Percentiles rank a stretch among this genome's conserved stretches.
These are phyloP conservation scores for Limnephilus auricula DNA, from an alignment of 2,888 invertebrate genomes.

Conservation along the genomic window DNA sequence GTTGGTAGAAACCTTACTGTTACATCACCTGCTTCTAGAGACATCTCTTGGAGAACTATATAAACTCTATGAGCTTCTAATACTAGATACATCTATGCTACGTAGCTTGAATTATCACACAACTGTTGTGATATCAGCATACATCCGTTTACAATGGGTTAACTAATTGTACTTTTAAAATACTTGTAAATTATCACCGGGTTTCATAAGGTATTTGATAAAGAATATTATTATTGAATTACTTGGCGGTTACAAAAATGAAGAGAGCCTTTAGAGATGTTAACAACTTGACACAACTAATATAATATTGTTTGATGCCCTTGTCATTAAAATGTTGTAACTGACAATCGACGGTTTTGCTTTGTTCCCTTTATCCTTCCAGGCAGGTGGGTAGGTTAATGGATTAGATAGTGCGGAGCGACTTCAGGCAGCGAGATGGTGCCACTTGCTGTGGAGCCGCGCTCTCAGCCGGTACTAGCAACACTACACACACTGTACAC, in stretches of 20 bases:
- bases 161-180: too few relatives aligned
- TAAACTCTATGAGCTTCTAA: too few relatives aligned
- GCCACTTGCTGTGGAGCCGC: constrained; percentile 71
- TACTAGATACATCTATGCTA: too few relatives aligned
- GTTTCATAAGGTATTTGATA: too few relatives aligned
- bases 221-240: background rate
- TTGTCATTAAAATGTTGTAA: constrained; percentile 1
- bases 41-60: too few relatives aligned
- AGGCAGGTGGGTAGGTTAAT: constrained; percentile 78
- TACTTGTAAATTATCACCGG: too few relatives aligned
- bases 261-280: constrained; percentile 4
- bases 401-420: constrained; percentile 66
- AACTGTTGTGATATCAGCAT: too few relatives aligned
- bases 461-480: constrained; percentile 75
- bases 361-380: constrained; percentile 77
- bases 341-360: constrained; percentile 74
- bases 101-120: too few relatives aligned
- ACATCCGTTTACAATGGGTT: too few relatives aligned
- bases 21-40: too few relatives aligned
- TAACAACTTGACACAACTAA: background rate
- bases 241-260: background rate
- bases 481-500: constrained; percentile 68
- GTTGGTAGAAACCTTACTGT: too few relatives aligned
- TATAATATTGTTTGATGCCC: background rate
- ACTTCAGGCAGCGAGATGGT: constrained; percentile 69